Base-by-base conservation (phyloP, 2,113 vertebrate genomes). In the Diphyllodes magnificus region DNA sequence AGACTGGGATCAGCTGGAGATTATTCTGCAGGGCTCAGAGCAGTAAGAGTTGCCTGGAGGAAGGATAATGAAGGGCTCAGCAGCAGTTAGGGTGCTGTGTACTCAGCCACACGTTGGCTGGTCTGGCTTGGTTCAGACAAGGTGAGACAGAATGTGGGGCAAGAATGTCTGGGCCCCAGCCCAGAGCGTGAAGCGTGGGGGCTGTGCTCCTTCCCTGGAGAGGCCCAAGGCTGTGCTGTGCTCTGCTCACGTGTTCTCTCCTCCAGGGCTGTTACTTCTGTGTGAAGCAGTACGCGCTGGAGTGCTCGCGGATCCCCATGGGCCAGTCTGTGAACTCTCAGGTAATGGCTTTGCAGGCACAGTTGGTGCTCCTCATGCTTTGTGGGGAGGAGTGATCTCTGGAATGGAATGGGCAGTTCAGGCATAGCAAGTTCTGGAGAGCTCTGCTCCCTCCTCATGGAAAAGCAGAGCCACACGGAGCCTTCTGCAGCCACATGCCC, bases 251-350 rank as follows among this genome's bases (percentile, higher is more conserved):
- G 2, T 81, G 42, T 71, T 86, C 31, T 97, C 39, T 92, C 69
- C 40, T 77, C 22, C 95, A 99, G 99, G 99, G 99, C 50, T 99
- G 98, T 97, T 99, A 99, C 97, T 99, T 99, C 98, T 99, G 99
- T 91, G 99, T 99, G 96, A 99, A 99, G 98, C 99, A 99, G 95
- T 99, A 99, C 3, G 99, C 99, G 0, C 97, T 99, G 95, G 99
- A 99, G 96, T 99, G 99, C 97, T 99, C 99, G 2, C 98, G 99
- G 66, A 99, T 99, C 88, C 99, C 99, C 88, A 99, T 99, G 99
- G 99, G 99, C 70, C 99, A 99, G 97, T 98, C 99, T 3, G 99
- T 99, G 95, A 99, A 99, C 96, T 99, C 99, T 25, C 99, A 99
- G 99, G 99, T 99, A 99, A 93, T 60, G 84, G 69, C 64, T 92